A percentile compares a stretch with the other conserved stretches of the same genome.
Evolutionary conservation across 2,888 invertebrate species (phyloP).

Genomic region (Plebejus melissa): DNA sequence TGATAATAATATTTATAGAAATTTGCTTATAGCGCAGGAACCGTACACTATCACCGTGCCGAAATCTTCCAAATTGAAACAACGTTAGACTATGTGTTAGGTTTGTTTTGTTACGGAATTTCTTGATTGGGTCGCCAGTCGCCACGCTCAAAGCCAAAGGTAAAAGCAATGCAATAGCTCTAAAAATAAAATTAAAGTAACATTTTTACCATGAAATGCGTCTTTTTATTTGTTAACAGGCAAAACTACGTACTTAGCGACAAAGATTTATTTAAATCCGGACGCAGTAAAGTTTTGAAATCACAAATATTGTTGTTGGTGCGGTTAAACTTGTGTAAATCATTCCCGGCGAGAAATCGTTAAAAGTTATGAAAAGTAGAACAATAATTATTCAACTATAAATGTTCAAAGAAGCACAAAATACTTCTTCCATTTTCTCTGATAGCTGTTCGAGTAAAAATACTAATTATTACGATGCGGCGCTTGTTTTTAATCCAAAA

Average conservation of each 20-base stretch:
- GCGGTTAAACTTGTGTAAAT: constrained; percentile 29
- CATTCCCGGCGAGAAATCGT: constrained; percentile 28
- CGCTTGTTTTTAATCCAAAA: constrained; percentile 1
- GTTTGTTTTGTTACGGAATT: too few relatives aligned
- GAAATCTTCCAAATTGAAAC: too few relatives aligned
- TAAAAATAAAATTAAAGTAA: too few relatives aligned
- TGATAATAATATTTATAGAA: too few relatives aligned
- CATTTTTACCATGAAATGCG: background rate
- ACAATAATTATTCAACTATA: constrained; percentile 28
- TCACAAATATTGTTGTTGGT: constrained; percentile 29
- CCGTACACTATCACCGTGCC: too few relatives aligned
- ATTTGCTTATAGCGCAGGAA: too few relatives aligned
- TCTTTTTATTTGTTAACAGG: background rate
- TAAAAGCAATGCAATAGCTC: too few relatives aligned
- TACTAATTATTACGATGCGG: constrained; percentile 18
- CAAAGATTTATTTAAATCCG: constrained; percentile 1
- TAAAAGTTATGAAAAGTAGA: constrained; percentile 30
- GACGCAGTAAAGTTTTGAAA: constrained; percentile 9
- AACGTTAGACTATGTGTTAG: too few relatives aligned
- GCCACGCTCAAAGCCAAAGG: too few relatives aligned
- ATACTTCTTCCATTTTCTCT: background rate
- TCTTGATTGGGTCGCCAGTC: too few relatives aligned
- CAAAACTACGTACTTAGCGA: background rate
- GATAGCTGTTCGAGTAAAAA: background rate
- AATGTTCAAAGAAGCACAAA: constrained; percentile 22